These are phyloP conservation scores for Galleria mellonella DNA, from an alignment of 1,140 invertebrate genomes.

Conservation along the genomic window DNA sequence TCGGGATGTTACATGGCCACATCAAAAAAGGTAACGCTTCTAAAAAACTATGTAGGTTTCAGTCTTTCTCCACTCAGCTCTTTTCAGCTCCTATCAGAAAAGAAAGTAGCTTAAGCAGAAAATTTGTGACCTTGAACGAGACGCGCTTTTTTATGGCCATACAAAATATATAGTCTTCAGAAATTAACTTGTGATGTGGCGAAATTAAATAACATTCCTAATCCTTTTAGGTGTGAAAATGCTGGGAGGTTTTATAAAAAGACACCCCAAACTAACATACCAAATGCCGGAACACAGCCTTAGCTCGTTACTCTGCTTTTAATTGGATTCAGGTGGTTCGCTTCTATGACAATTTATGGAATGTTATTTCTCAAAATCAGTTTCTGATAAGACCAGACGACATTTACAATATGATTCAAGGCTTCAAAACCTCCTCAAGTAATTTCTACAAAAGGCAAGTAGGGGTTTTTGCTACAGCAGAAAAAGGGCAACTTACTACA, in stretches of 20 bases:
- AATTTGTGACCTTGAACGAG: slow-evolving; percentile 7
- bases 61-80: slow-evolving; percentile 8
- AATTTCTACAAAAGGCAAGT: slow-evolving; percentile 31
- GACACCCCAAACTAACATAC: slow-evolving; percentile 11
- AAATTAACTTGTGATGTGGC: slow-evolving; percentile 7
- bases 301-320: slow-evolving; percentile 14
- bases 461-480: slow-evolving; percentile 8
- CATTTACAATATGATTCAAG: slow-evolving; percentile 49
- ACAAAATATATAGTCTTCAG: not conserved
- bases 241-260: slow-evolving; percentile 10
- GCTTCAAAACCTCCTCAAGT: slow-evolving; percentile 39
- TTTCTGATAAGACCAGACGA: slow-evolving; percentile 2
- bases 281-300: slow-evolving; percentile 14
- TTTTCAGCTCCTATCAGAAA: no score
- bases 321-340: slow-evolving; percentile 7
- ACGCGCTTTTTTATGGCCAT: slow-evolving; percentile 2
- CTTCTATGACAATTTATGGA: slow-evolving; percentile 10
- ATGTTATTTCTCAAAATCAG: not conserved
- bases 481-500: slow-evolving; percentile 30
- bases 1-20: no score
- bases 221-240: slow-evolving; percentile 3
- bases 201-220: slow-evolving; percentile 5
- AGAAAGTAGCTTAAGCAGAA: slow-evolving; percentile 8
- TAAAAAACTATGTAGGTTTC: slow-evolving; percentile 10
- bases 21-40: not conserved